Base-by-base conservation (phyloP, 2,888 invertebrate species). In the Odiellus spinosus region DNA sequence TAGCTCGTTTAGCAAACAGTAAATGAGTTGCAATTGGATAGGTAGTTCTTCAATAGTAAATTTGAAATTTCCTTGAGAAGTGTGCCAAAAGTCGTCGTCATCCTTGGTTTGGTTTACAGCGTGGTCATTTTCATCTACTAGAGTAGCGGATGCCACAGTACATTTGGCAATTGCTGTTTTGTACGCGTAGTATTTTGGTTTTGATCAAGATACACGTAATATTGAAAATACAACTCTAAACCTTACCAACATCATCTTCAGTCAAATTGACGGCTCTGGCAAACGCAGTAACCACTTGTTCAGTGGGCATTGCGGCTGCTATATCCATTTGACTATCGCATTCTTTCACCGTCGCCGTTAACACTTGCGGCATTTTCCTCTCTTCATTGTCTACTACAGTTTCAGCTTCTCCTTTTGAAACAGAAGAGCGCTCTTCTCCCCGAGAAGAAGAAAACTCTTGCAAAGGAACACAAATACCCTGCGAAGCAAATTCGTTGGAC, bases 331-430 rank as follows among this genome's bases (percentile, higher is more conserved):
- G 87, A 51, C 57, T 53, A 10, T 56, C 58, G 55, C 88, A 86
- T 34, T 87, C 88, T 72, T 88, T 86, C 60, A 88, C 87, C n/a
- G 87, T 87, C 19, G 88, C 88, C 57, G 88, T 87, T 82, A 53
- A 45, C 3, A 56, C 43, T 17, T 50, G 55, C 14, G 51, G 43
- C 19, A 44, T 10, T 33, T 44, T 17, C 10, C 14, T 18, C 14
- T 18, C 38, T 10, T 35, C 41, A 11, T 18, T 21, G 5, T 10
- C 3, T 1, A 35, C 43, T 1, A 12, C 20, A 26, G 21, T 26
- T 12, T n/a, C 32, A 8, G 26, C 26, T 26, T 26, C 26, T 8
- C 26, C 26, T 26, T 8, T 8, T 26, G 26, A 4, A n/a, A n/a
- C n/a, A n/a, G n/a, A n/a, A n/a, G n/a, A n/a, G n/a, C n/a, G n/a